phyloP scores from a whole-genome alignment of 2,113 vertebrate species.

The Tenebrosternarchus preto region DNA sequence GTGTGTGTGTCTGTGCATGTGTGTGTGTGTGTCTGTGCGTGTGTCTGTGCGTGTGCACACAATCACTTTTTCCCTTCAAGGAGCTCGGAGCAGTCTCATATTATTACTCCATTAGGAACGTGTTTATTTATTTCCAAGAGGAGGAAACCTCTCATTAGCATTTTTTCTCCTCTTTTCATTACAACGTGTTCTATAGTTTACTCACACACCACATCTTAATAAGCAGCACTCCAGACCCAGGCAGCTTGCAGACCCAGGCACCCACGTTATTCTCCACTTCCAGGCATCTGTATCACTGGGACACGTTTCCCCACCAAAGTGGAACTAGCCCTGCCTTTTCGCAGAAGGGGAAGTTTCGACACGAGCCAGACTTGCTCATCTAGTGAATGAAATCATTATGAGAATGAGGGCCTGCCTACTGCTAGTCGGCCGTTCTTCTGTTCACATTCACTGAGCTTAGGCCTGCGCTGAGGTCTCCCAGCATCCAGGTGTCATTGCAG shows the following conservation, averaged over 20 bases:
- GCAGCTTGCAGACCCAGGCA: slow-evolving; percentile 19
- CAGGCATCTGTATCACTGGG: slow-evolving; percentile 28
- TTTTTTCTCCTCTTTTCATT: not conserved
- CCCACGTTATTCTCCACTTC: slow-evolving; percentile 3
- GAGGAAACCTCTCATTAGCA: not conserved
- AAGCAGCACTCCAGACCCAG: slow-evolving; percentile 11
- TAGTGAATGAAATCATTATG: slow-evolving; percentile 20
- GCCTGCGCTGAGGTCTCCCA: not conserved
- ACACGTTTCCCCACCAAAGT: slow-evolving; percentile 38
- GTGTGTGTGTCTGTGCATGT: too few species aligned
- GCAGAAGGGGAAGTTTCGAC: slow-evolving; percentile 22
- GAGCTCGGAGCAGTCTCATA: not conserved
- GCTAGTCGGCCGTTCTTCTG: slow-evolving; percentile 29
- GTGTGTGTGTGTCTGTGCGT: too few species aligned
- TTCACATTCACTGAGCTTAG: slow-evolving; percentile 2
- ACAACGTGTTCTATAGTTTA: too few species aligned
- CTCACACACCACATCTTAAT: not conserved
- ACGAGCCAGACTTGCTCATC: slow-evolving; percentile 23
- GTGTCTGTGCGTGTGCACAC: too few species aligned
- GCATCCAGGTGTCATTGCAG: not conserved
- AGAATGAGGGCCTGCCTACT: slow-evolving; percentile 9
- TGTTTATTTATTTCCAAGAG: not conserved
- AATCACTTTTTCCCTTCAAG: not conserved
- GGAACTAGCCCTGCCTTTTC: slow-evolving; percentile 33
- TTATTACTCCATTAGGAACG: slow-evolving; percentile 2